Percentiles rank a stretch among this genome's conserved stretches.
phyloP scores from a whole-genome alignment of 2,113 vertebrate genomes.

The Gasterosteus nipponicus region DNA sequence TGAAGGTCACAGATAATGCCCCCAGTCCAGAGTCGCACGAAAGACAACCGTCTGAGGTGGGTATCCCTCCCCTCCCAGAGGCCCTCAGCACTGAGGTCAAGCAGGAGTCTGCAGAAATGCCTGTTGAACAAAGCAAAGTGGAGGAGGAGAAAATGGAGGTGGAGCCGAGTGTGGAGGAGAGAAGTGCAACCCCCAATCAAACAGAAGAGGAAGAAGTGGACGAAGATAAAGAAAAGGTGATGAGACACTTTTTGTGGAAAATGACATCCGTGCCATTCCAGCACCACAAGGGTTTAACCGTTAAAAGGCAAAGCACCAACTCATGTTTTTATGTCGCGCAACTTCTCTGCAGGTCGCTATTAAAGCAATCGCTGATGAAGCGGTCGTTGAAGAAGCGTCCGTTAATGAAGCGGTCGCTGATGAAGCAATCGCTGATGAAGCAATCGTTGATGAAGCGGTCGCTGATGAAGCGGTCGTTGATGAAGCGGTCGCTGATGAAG shows the following conservation, averaged over 20 bases:
- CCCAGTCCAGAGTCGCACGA: slow-evolving; percentile 7
- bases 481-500: too few relatives aligned
- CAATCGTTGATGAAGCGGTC: too few relatives aligned
- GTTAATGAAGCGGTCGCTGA: too few relatives aligned
- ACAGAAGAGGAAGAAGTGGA: slow-evolving; percentile 14
- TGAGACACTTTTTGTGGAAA: neutral
- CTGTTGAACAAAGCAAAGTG: neutral
- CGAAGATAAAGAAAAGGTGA: slow-evolving; percentile 54
- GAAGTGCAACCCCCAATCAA: neutral
- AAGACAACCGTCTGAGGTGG: slow-evolving; percentile 8
- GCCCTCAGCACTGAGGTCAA: slow-evolving; percentile 7
- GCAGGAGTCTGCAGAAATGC: slow-evolving; percentile 29
- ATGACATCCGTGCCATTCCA: neutral
- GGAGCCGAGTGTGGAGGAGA: slow-evolving; percentile 20
- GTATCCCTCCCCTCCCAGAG: neutral
- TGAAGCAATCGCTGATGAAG: too few relatives aligned
- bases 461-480: too few relatives aligned
- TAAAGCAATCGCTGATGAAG: slow-evolving; percentile 2
- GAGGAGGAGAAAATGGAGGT: slow-evolving; percentile 19
- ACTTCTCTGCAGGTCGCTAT: slow-evolving; percentile 38
- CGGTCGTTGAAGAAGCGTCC: slow-evolving; percentile 1
- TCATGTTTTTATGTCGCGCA: slow-evolving; percentile 2
- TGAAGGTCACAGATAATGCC: slow-evolving; percentile 18
- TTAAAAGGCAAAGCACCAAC: neutral
- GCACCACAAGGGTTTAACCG: too few relatives aligned